Base-by-base conservation (phyloP, 2,797 vertebrate species). In the Trematomus bernacchii region DNA sequence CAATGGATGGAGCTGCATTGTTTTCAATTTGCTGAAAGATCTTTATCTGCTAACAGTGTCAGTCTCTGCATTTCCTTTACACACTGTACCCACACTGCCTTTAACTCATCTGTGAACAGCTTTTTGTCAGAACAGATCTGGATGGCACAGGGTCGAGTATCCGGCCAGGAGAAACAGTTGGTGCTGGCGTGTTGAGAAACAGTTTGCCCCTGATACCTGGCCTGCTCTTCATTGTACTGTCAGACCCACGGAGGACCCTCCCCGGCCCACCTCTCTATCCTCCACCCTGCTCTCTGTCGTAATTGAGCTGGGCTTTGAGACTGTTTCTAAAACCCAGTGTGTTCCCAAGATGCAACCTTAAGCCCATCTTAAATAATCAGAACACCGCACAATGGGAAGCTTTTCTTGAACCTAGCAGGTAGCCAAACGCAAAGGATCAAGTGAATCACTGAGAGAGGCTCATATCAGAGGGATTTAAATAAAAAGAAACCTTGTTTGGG, bases 281-380 rank as follows among this genome's bases (percentile, higher is more conserved):
- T 80, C 77, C 54, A 67, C 60, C 94, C 93, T 92, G 93, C 93
- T 94, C 95, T 94, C 92, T 88, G 89, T 93, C 93, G 92, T 96
- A 96, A 97, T 96, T 96, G 96, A 97, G 94, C 90, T 81, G 93
- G 90, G 94, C 93, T 96, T 96, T 95, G 95, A 95, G 95, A 94
- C 95, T 96, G 95, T 94, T 95, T 94, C 94, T 91, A 92, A 95
- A 87, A 54, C 80, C 93, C 91, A 88, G 93, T 94, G 88, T 90
- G 95, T 94, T 96, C 95, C 82, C 90, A 83, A 70, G 87, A 85
- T 67, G 50, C 70, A 73, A 84, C 80, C 85, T 88, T 84, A 90
- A 90, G 80, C 80, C 74, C 42, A 50, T 83, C 85, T 86, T 85
- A 89, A 89, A 88, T 85, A 91, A 92, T 87, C 83, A 89, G 93